These are phyloP conservation scores for Lonchura striata DNA, from an alignment of 2,113 vertebrate species.

Conservation along the genomic window DNA sequence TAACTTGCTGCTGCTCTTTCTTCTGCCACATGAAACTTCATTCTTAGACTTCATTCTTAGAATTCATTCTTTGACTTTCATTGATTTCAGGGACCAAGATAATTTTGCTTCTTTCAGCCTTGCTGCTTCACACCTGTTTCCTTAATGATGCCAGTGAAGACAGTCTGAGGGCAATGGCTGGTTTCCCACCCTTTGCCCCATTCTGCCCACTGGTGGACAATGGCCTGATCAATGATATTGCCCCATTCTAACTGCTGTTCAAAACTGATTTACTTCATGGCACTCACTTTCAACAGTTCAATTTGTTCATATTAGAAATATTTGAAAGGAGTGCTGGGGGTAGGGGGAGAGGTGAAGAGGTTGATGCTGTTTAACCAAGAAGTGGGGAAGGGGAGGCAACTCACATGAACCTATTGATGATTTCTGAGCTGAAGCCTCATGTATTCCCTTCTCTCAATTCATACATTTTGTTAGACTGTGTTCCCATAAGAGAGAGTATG, in stretches of 20 bases:
- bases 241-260: background rate
- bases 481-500: background rate
- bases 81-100: background rate
- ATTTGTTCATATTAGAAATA: background rate
- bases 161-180: background rate
- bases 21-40: background rate
- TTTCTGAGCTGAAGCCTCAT: background rate
- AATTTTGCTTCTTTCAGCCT: background rate
- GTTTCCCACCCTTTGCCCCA: background rate
- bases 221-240: background rate
- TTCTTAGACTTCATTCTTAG: background rate
- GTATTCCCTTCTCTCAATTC: background rate
- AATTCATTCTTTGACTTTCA: background rate
- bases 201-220: background rate
- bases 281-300: background rate
- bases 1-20: background rate
- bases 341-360: background rate
- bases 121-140: background rate
- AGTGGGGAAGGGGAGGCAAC: background rate
- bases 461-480: background rate
- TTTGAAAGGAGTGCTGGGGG: background rate
- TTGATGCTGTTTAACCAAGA: background rate
- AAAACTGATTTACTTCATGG: background rate
- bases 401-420: background rate
- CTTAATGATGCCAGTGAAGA: background rate